phyloP scores from a whole-genome alignment of 2,797 vertebrate genomes.

The Sebastiscus albofasciatus region DNA sequence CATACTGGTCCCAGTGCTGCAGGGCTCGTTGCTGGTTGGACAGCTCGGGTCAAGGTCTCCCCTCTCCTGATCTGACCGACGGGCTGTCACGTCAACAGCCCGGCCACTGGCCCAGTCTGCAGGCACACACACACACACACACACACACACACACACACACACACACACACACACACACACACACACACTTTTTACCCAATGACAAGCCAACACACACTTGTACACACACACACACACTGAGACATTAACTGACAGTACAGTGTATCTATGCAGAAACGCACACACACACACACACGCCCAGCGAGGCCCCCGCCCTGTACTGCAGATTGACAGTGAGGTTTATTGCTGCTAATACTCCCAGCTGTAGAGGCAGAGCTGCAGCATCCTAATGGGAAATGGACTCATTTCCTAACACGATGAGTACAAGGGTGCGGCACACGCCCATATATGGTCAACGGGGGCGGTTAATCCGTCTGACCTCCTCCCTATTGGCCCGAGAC shows the following conservation, averaged over 20 bases:
- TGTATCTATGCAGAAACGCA: constrained; percentile 9
- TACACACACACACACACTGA: constrained; percentile 16
- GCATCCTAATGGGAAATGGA: constrained; percentile 76
- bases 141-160: constrained; percentile 3
- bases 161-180: constrained; percentile 12
- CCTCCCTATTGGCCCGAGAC: constrained; percentile 27
- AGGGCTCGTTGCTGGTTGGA: constrained; percentile 75
- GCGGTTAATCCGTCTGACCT: constrained; percentile 50
- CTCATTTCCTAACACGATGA: constrained; percentile 76
- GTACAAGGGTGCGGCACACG: constrained; percentile 60
- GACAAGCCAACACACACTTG: constrained; percentile 26
- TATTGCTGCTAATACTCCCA: constrained; percentile 78
- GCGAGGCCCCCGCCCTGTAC: constrained; percentile 35
- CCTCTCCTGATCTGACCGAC: constrained; percentile 75
- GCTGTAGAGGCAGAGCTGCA: constrained; percentile 71
- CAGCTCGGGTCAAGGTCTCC: constrained; percentile 79
- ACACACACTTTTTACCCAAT: constrained; percentile 14
- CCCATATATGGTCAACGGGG: constrained; percentile 70
- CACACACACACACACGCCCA: constrained; percentile 11
- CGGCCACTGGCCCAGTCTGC: constrained; percentile 50
- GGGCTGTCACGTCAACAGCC: constrained; percentile 73
- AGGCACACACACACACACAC: constrained; percentile 31
- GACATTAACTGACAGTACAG: constrained; percentile 41
- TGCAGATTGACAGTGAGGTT: constrained; percentile 76
- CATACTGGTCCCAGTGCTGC: constrained; percentile 78